Percentiles rank a stretch among this genome's conserved stretches.
Conservation (phyloP, 2,113 vertebrate species). For the Aramus guarauna region DNA sequence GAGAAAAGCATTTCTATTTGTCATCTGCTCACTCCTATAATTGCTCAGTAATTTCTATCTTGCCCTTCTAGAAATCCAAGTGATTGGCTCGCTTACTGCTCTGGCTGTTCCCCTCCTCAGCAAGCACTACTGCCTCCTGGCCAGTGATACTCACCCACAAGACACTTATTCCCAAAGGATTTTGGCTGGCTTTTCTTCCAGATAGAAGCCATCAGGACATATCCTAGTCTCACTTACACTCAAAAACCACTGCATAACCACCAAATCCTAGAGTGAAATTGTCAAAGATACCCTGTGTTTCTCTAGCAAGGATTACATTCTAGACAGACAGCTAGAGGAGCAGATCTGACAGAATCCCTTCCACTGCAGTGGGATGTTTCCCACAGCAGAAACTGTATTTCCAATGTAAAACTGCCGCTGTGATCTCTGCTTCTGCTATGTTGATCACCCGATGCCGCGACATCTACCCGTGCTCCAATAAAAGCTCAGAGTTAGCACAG, state of each 20-base stretch:
- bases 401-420: background rate
- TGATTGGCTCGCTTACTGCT: background rate
- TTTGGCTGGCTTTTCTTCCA: background rate
- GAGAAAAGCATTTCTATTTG: constrained; percentile 26
- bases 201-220: background rate
- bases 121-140: background rate
- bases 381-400: background rate
- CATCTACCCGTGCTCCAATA: rapidly evolving
- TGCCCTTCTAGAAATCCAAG: background rate
- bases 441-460: rapidly evolving
- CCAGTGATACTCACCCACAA: background rate
- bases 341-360: background rate
- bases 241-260: background rate
- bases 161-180: background rate
- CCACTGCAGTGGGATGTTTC: rapidly evolving
- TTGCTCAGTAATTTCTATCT: background rate
- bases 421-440: background rate
- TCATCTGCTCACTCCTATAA: constrained; percentile 17
- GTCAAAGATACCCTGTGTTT: background rate
- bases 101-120: background rate
- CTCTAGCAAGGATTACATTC: background rate
- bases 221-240: background rate
- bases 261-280: background rate
- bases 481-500: background rate
- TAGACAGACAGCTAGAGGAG: background rate